A percentile compares a stretch with the other conserved stretches of the same genome.
phyloP scores from a whole-genome alignment of 2,113 vertebrate genomes.

The Mellivora capensis region DNA sequence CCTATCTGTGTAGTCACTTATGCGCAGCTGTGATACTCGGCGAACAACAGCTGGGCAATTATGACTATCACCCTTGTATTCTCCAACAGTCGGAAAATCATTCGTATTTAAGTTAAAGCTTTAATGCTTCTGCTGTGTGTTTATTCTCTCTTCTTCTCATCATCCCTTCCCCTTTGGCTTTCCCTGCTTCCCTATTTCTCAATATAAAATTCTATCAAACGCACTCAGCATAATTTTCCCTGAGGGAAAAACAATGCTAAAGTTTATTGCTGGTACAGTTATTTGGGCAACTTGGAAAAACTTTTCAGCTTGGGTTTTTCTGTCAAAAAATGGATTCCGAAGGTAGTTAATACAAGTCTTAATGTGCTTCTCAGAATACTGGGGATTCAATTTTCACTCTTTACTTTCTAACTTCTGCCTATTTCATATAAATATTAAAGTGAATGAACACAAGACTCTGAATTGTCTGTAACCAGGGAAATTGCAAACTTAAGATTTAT shows the following conservation, averaged over 20 bases:
- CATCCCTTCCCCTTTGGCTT: neutral
- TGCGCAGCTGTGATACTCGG: neutral
- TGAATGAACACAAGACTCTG: neutral
- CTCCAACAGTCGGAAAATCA: constrained; percentile 10
- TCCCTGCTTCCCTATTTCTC: neutral
- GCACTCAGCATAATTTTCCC: neutral
- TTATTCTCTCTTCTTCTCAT: neutral
- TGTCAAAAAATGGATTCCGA: constrained; percentile 3
- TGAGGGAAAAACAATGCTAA: neutral
- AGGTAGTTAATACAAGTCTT: neutral
- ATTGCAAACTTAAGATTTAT: neutral
- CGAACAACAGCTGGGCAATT: constrained; percentile 39
- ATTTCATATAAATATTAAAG: constrained; percentile 23
- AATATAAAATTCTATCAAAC: neutral
- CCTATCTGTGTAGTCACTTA: neutral
- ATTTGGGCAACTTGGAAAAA: constrained; percentile 20
- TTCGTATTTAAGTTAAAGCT: neutral
- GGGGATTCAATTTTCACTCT: neutral
- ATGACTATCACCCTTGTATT: constrained; percentile 3
- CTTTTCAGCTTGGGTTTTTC: neutral
- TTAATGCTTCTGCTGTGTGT: neutral
- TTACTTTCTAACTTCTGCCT: neutral
- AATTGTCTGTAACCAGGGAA: neutral
- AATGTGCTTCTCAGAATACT: neutral
- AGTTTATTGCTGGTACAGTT: neutral